phyloP scores from a whole-genome alignment of 1,140 invertebrate genomes.

The Pseudomyrmex dendroicus region DNA sequence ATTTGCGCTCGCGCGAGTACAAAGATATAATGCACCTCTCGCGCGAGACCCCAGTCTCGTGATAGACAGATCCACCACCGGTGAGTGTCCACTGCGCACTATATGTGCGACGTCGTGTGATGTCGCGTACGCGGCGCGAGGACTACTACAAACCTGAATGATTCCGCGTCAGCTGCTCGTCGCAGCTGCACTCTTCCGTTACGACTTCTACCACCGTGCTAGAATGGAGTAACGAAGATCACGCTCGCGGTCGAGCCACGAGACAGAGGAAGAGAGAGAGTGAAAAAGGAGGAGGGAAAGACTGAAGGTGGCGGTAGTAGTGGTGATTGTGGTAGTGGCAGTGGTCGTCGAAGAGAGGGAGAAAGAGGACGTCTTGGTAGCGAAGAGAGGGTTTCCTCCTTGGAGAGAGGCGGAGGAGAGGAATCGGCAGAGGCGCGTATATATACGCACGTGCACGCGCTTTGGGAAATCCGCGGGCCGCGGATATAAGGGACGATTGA shows the following conservation, averaged over 20 bases:
- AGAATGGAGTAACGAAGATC: slow-evolving; percentile 56
- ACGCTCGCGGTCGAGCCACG: slow-evolving; percentile 24
- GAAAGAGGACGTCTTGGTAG: slow-evolving; percentile 48
- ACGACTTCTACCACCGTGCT: slow-evolving; percentile 67
- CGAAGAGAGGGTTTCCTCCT: slow-evolving; percentile 45
- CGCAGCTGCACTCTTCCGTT: slow-evolving; percentile 76
- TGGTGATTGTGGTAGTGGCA: slow-evolving; percentile 28
- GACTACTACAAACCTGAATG: slow-evolving; percentile 43
- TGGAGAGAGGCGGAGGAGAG: slow-evolving; percentile 51
- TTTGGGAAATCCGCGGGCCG: slow-evolving; percentile 3
- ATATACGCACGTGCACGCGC: slow-evolving; percentile 29
- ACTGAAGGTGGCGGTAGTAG: slow-evolving; percentile 52
- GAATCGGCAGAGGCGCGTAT: slow-evolving; percentile 35
- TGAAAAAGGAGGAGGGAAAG: slow-evolving; percentile 31
- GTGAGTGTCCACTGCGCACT: neutral
- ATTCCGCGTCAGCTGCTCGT: slow-evolving; percentile 78
- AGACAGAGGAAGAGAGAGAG: slow-evolving; percentile 10
- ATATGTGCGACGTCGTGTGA: neutral
- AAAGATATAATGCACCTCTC: neutral
- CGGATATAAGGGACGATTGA: slow-evolving; percentile 13
- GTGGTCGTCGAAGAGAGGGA: slow-evolving; percentile 36
- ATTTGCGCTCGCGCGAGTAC: slow-evolving; percentile 22
- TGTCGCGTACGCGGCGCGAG: slow-evolving; percentile 52
- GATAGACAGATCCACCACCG: neutral
- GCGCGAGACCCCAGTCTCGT: slow-evolving; percentile 13